A percentile compares a stretch with the other conserved stretches of the same genome.
phyloP scores from a whole-genome alignment of 2,797 vertebrate genomes.

The Microctenopoma lineatum region DNA sequence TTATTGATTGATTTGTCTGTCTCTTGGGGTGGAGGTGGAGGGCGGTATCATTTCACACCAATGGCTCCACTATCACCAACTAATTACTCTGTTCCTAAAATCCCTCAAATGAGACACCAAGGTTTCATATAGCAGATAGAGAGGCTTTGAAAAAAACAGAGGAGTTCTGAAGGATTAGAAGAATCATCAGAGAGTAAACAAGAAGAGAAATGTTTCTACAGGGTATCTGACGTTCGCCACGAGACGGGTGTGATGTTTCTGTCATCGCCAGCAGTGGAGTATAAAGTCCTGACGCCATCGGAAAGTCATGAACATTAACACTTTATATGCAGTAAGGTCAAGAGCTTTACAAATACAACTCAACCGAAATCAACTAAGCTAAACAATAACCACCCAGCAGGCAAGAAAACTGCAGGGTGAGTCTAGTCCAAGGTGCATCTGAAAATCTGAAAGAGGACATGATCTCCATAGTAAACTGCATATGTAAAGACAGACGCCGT shows the following conservation, averaged over 20 bases:
- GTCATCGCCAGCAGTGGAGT: conserved; percentile 6
- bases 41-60: conserved; percentile 59
- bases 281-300: conserved; percentile 17
- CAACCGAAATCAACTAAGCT: not conserved
- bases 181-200: conserved; percentile 60
- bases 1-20: conserved; percentile 81
- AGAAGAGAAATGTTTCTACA: conserved; percentile 38
- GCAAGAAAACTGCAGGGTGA: conserved; percentile 1
- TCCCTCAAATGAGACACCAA: conserved; percentile 65
- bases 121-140: conserved; percentile 54
- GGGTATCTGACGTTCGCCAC: conserved; percentile 2
- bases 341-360: no score
- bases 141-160: conserved; percentile 27
- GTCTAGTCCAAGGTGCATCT: not conserved
- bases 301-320: conserved; percentile 17
- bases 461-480: not conserved
- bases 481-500: no score
- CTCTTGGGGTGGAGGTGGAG: conserved; percentile 49
- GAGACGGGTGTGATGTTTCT: conserved; percentile 20
- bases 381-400: conserved; percentile 14
- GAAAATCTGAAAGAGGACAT: not conserved
- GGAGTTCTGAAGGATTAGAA: conserved; percentile 53
- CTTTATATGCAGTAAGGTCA: no score
- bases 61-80: conserved; percentile 71
- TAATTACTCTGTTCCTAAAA: conserved; percentile 78